Conservation (phyloP, 2,888 invertebrate genomes). For the Oscheius sp. region DNA sequence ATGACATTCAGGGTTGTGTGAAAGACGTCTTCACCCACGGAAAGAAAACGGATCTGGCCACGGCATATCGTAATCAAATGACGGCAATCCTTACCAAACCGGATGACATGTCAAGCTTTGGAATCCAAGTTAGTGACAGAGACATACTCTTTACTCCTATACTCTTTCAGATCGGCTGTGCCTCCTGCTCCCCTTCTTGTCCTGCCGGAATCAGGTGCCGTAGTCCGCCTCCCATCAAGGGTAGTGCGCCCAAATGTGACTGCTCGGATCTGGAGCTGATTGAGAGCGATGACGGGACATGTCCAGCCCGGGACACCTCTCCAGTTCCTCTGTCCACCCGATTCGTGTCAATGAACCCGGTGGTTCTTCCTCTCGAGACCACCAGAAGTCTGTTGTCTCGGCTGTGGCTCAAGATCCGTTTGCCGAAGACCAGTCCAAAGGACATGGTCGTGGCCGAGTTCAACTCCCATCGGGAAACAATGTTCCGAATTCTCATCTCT, state of each 20-base stretch:
- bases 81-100: slow-evolving; percentile 42
- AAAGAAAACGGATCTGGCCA: slow-evolving; percentile 41
- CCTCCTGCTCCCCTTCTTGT: slow-evolving; percentile 42
- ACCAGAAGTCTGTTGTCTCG: slow-evolving; percentile 48
- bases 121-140: slow-evolving; percentile 27
- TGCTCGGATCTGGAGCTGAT: slow-evolving; percentile 49
- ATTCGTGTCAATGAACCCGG: slow-evolving; percentile 42
- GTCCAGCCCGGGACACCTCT: slow-evolving; percentile 36
- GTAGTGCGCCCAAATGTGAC: slow-evolving; percentile 42
- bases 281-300: slow-evolving; percentile 38
- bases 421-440: slow-evolving; percentile 44
- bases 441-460: slow-evolving; percentile 48
- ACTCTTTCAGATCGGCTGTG: slow-evolving; percentile 43
- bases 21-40: slow-evolving; percentile 55
- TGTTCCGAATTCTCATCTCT: slow-evolving; percentile 52
- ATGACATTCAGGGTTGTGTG: slow-evolving; percentile 51
- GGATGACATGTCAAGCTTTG: slow-evolving; percentile 42
- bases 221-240: slow-evolving; percentile 40
- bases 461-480: slow-evolving; percentile 53
- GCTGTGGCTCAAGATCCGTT: slow-evolving; percentile 51
- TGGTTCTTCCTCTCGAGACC: slow-evolving; percentile 48
- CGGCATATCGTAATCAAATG: slow-evolving; percentile 46
- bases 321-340: slow-evolving; percentile 48
- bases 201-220: slow-evolving; percentile 43
- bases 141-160: too few relatives aligned